Conservation (phyloP, 2,113 vertebrate genomes). For the Rhineura floridana region DNA sequence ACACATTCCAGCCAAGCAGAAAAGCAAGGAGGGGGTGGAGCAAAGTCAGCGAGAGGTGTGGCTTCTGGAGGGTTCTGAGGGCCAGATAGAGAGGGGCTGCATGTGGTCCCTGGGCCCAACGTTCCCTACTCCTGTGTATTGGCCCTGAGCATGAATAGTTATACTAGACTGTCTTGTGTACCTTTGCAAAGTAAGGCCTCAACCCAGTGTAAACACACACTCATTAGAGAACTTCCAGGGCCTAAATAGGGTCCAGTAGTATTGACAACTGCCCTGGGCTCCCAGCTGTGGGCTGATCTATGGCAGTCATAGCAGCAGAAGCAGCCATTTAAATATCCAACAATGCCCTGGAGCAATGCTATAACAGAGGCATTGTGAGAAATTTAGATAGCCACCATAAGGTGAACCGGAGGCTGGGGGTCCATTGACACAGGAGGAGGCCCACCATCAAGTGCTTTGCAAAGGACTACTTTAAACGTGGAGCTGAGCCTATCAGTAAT, state of each 20-base stretch:
- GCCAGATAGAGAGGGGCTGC: too few relatives aligned
- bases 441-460: neutral
- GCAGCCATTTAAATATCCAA: neutral
- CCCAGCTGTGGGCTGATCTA: neutral
- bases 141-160: neutral
- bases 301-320: too few relatives aligned
- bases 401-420: too few relatives aligned
- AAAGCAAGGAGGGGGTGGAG: too few relatives aligned
- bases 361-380: neutral
- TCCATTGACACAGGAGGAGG: neutral
- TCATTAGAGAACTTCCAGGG: neutral
- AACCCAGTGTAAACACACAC: neutral
- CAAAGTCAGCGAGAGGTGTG: too few relatives aligned
- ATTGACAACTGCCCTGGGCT: neutral
- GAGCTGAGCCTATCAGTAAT: neutral
- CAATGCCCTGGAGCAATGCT: neutral
- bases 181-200: neutral
- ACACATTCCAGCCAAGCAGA: too few relatives aligned
- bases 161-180: neutral
- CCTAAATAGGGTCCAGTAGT: neutral
- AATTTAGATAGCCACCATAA: neutral
- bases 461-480: neutral
- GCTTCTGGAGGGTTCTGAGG: too few relatives aligned
- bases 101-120: too few relatives aligned
- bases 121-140: too few relatives aligned